Evolutionary conservation across 2,797 vertebrate species (phyloP).

Genomic region (Enteromius trimaculatus): DNA sequence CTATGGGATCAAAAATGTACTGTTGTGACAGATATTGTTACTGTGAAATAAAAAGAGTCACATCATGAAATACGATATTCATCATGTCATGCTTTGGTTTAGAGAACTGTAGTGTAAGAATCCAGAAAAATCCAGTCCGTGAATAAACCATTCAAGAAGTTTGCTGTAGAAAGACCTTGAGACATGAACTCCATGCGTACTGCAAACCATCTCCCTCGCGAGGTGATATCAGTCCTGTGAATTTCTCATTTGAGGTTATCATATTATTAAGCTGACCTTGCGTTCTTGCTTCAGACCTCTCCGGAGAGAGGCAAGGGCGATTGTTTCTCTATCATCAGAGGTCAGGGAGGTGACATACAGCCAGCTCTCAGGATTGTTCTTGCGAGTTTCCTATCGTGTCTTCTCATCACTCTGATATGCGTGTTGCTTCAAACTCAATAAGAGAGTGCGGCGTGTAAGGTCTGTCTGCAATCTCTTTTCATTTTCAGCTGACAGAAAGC

Average conservation of each 20-base stretch:
- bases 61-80: neutral
- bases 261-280: slow-evolving; percentile 44
- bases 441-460: slow-evolving; percentile 10
- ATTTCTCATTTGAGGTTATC: slow-evolving; percentile 30
- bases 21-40: neutral
- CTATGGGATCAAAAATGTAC: neutral
- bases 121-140: neutral
- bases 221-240: slow-evolving; percentile 24
- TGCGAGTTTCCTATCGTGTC: slow-evolving; percentile 34
- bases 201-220: neutral
- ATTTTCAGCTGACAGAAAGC: slow-evolving; percentile 41
- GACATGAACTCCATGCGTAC: neutral
- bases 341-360: neutral
- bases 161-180: slow-evolving; percentile 1
- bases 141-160: slow-evolving; percentile 16
- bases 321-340: slow-evolving; percentile 26
- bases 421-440: slow-evolving; percentile 43
- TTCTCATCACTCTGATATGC: slow-evolving; percentile 30
- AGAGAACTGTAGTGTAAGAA: neutral
- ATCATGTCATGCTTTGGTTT: neutral
- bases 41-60: neutral
- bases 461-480: slow-evolving; percentile 39
- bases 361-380: slow-evolving; percentile 2
- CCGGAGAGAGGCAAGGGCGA: slow-evolving; percentile 13
- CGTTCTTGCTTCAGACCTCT: slow-evolving; percentile 5